phyloP scores from a whole-genome alignment of 2,797 vertebrate genomes.

The Dryobates pubescens region DNA sequence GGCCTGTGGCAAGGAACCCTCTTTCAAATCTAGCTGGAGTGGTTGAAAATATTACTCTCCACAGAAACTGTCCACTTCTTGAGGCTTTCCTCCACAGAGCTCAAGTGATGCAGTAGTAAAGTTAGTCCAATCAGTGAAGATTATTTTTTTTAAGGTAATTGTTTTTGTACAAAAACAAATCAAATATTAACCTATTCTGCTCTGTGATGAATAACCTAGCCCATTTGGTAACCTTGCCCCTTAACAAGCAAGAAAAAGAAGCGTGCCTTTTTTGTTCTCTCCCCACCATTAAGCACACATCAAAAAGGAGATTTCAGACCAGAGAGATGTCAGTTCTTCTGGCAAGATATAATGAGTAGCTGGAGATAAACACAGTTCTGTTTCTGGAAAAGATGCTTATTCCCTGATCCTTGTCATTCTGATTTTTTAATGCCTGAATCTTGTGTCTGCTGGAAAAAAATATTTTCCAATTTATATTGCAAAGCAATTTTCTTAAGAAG shows the following conservation, averaged over 20 bases:
- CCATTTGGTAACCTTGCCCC: not conserved
- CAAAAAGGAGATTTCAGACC: not conserved
- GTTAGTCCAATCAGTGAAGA: not conserved
- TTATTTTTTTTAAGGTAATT: not conserved
- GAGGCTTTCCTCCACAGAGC: not conserved
- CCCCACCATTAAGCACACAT: fast-evolving
- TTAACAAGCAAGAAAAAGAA: not conserved
- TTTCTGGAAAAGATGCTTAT: not conserved
- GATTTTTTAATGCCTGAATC: not conserved
- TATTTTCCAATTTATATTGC: not conserved
- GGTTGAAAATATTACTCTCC: not conserved
- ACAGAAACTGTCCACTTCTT: not conserved
- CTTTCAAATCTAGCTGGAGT: not conserved
- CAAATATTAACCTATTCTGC: not conserved
- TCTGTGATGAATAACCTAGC: not conserved
- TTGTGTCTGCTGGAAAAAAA: not conserved
- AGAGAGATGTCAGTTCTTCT: not conserved
- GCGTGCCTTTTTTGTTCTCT: not conserved
- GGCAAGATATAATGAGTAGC: not conserved
- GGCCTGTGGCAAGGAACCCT: not conserved
- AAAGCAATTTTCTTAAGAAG: not conserved
- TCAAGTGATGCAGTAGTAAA: not conserved
- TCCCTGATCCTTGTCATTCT: not conserved
- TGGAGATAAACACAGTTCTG: not conserved
- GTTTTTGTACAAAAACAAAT: not conserved